Evolutionary conservation across 1,140 invertebrate genomes (phyloP).

Genomic region (Leucophenga varia): DNA sequence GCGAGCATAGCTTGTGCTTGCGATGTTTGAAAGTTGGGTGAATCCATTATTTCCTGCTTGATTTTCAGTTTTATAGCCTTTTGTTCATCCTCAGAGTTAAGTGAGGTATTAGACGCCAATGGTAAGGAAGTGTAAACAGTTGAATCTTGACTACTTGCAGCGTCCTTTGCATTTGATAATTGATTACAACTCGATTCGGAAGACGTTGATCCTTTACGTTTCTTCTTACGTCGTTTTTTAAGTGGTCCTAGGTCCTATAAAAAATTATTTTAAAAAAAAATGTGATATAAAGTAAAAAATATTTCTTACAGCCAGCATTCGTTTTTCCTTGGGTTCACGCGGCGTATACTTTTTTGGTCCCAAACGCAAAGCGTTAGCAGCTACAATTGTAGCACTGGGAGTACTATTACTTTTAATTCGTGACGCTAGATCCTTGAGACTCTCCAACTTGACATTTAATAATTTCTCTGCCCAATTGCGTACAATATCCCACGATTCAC

Average conservation of each 20-base stretch:
- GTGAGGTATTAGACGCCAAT: too few relatives aligned
- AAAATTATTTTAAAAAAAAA: neutral
- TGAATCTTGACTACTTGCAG: slow-evolving; percentile 25
- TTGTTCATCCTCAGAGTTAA: slow-evolving; percentile 34
- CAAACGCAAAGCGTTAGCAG: too few relatives aligned
- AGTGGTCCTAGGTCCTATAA: slow-evolving; percentile 46
- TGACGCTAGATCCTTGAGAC: slow-evolving; percentile 38
- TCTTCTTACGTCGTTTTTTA: slow-evolving; percentile 54
- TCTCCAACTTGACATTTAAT: slow-evolving; percentile 40
- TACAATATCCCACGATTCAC: slow-evolving; percentile 37
- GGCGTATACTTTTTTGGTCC: slow-evolving; percentile 40
- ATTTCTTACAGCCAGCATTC: slow-evolving; percentile 41
- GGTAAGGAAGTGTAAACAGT: neutral
- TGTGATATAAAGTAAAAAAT: too few relatives aligned
- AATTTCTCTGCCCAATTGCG: slow-evolving; percentile 48
- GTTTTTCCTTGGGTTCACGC: slow-evolving; percentile 49
- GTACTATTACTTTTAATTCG: slow-evolving; percentile 45
- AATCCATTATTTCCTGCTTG: slow-evolving; percentile 51
- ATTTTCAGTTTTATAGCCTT: slow-evolving; percentile 25
- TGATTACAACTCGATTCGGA: slow-evolving; percentile 51
- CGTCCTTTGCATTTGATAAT: slow-evolving; percentile 16
- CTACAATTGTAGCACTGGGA: too few relatives aligned
- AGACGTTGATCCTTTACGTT: slow-evolving; percentile 51
- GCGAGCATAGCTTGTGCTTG: neutral
- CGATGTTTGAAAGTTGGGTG: slow-evolving; percentile 18